A percentile compares a stretch with the other conserved stretches of the same genome.
Conservation (phyloP, 2,797 vertebrate species). For the Saguinus oedipus region DNA sequence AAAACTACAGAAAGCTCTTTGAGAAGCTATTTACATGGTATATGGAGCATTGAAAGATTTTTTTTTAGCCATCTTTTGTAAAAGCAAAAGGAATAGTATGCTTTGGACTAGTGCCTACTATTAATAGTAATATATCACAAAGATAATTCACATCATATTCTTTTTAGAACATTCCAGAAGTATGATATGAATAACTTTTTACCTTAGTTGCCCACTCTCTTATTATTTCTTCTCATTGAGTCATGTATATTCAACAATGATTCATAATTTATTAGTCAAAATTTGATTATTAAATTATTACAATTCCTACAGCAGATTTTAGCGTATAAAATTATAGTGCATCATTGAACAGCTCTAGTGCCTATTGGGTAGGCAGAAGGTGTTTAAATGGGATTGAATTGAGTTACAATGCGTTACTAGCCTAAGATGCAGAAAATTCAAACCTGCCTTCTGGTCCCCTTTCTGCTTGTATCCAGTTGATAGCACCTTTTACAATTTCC, state of each 20-base stretch:
- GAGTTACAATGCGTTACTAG: background rate
- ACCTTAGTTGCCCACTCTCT: background rate
- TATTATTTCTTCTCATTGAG: background rate
- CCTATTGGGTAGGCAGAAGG: background rate
- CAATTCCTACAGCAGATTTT: background rate
- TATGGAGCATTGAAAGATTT: background rate
- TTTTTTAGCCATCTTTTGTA: background rate
- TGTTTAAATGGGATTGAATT: background rate
- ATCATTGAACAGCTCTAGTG: background rate
- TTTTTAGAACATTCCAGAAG: background rate
- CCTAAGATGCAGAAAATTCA: background rate
- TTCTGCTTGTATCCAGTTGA: background rate
- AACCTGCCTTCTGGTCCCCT: background rate
- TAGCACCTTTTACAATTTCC: background rate
- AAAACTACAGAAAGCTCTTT: background rate
- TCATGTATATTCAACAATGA: background rate
- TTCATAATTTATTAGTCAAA: background rate
- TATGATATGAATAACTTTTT: background rate
- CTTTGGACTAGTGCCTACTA: background rate
- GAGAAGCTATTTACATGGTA: background rate
- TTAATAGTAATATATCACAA: background rate
- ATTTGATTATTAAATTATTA: background rate
- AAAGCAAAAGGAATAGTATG: background rate
- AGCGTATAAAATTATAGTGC: background rate
- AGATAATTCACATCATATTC: background rate